Evolutionary conservation across 2,113 vertebrate species (phyloP), one percentile per base, ranked within the genome.

Genomic region (Ceyx cyanopectus): DNA sequence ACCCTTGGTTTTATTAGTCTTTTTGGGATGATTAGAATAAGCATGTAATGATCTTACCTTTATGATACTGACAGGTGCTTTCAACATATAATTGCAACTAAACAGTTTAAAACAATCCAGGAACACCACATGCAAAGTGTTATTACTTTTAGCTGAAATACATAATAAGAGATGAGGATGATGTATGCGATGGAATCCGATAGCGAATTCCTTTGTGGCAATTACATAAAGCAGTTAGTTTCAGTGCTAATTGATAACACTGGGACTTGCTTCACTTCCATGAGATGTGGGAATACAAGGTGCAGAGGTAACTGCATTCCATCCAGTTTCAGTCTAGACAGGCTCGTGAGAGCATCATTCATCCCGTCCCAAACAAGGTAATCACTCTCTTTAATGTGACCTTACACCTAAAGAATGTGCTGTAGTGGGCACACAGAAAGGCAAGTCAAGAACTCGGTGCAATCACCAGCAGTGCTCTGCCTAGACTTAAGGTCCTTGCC

Each of bases 231-330:
- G 92, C 37, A 30, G 58, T 73, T 73, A 0, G 32, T 92, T 89
- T 90, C 89, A 76, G 77, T 34, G 63, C 77, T 75, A 67, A 73
- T 90, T 96, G 88, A 88, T 95, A 96, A 89, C 72, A 56, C 24
- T 0, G 5, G 14, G 41, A 40, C 62, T 94, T 94, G 92, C 93
- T 73, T 96, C 89, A 93, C 58, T 90, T 92, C 74, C 5, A 1
- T 45, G 89, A 90, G 69, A 77, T 90, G 94, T 92, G 90, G 83
- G 90, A 74, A 75, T 87, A 14, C 1, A 0, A 75, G 80, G 48
- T 85, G 73, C 83, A 90, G 76, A 93, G 93, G 83, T 88, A 83
- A 54, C 90, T 78, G 86, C 92, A 92, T 96, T 96, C 90, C 92
- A 85, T 72, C 74, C 4, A 12, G 77, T 84, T 85, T 89, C 89